These are phyloP conservation scores for Platyscapa corneri DNA, from an alignment of 1,140 invertebrate species.

Conservation along the genomic window DNA sequence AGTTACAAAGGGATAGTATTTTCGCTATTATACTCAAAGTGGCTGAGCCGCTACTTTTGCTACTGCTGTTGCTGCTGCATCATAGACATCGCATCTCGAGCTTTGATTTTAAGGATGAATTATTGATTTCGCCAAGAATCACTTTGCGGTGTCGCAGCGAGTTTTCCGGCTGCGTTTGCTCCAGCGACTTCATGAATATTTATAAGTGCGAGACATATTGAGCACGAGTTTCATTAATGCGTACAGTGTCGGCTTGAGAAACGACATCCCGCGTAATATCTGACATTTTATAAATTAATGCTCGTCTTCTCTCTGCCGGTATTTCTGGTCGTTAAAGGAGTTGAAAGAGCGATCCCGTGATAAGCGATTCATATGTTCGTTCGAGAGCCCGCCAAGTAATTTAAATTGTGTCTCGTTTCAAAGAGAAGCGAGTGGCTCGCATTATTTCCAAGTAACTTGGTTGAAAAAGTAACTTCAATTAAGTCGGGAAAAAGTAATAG, in stretches of 20 bases:
- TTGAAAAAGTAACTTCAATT: neutral
- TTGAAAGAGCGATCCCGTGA: neutral
- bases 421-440: neutral
- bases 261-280: neutral
- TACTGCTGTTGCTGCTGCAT: no score
- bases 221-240: neutral
- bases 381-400: neutral
- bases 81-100: neutral
- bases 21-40: no score
- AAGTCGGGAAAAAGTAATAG: neutral
- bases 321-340: neutral
- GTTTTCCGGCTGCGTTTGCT: neutral
- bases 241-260: neutral
- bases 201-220: neutral
- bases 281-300: neutral
- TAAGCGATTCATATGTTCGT: neutral
- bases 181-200: neutral
- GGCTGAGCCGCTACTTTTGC: no score
- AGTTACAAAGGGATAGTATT: neutral
- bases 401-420: neutral
- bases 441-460: neutral
- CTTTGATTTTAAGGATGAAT: neutral
- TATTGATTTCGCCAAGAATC: neutral
- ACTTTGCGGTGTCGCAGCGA: no score
- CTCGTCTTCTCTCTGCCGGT: neutral